A percentile compares a stretch with the other conserved stretches of the same genome.
Evolutionary conservation across 2,888 invertebrate species (phyloP).

Genomic region (Iselma pallidipennis): DNA sequence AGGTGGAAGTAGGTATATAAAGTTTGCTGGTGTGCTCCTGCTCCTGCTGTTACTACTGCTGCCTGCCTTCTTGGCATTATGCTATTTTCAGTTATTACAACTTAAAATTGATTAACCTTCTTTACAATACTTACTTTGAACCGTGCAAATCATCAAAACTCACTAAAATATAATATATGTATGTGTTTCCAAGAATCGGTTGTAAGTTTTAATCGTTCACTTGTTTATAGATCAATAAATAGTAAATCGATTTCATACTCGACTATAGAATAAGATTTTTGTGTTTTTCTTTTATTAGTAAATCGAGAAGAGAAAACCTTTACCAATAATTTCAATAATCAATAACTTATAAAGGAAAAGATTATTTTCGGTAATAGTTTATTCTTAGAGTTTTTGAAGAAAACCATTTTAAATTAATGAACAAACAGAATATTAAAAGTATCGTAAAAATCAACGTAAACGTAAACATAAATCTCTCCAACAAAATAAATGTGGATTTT

Average conservation of each 20-base stretch:
- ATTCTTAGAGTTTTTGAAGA: not conserved
- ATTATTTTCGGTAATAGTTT: no score
- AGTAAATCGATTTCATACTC: not conserved
- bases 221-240: constrained; percentile 6
- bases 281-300: no score
- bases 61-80: not conserved
- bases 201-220: constrained; percentile 11
- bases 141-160: constrained; percentile 19
- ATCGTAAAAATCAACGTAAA: not conserved
- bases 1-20: not conserved
- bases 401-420: not conserved
- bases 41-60: not conserved
- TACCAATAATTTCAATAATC: no score
- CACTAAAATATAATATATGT: constrained; percentile 6
- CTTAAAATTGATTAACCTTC: constrained; percentile 5
- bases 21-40: not conserved
- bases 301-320: not conserved
- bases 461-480: not conserved
- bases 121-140: constrained; percentile 14
- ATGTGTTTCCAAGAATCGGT: constrained; percentile 18
- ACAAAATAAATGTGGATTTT: no score
- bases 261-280: not conserved
- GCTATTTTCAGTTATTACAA: constrained; percentile 6
- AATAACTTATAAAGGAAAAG: no score
- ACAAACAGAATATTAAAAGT: not conserved